Evolutionary conservation across 2,113 vertebrate genomes (phyloP), one percentile per base, ranked within the genome.

Genomic region (Speoplatyrhinus poulsoni): DNA sequence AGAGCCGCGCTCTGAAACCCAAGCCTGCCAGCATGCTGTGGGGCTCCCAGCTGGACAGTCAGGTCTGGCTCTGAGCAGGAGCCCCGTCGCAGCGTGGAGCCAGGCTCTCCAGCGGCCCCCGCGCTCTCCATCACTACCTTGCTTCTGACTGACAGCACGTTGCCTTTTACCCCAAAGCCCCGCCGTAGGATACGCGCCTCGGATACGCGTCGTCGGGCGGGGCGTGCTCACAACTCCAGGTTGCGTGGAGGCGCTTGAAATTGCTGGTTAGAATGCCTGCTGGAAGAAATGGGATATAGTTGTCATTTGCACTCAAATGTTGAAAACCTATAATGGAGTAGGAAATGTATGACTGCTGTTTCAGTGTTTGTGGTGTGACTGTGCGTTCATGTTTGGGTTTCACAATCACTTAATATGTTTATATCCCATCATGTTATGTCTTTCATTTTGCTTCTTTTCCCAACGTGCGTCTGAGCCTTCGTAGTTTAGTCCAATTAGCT

Each of bases 21-120:
- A 90, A 93, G 87, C 79, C 73, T 41, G 5, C 66, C 72, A 49
- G 74, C 76, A 46, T 86, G 83, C 82, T 88, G 80, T 85, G 90
- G 82, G 84, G 87, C 90, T 89, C 92, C 83, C 92, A 93, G 92
- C 91, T 90, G 89, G 91, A 92, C 82, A 77, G 87, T 84, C 86
- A 77, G 78, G 79, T 64, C 77, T 69, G 68, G 79, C 82, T 85
- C 80, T 82, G 83, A 83, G 84, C 74, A 41, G 47, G 71, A 82
- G 82, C 76, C 85, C 79, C 80, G 67, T 85, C 84, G 60, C 87
- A 88, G 87, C 75, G 62, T 83, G 89, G 69, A 46, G 82, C 76
- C 77, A 71, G 86, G 88, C 82, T 90, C 87, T 88, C 66, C 63
- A 6, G 55, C 77, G 83, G 82, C 88, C 88, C 82, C 87, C 82